These are phyloP conservation scores for Serranus cabrilla DNA, from an alignment of 2,797 vertebrate species.

Conservation along the genomic window DNA sequence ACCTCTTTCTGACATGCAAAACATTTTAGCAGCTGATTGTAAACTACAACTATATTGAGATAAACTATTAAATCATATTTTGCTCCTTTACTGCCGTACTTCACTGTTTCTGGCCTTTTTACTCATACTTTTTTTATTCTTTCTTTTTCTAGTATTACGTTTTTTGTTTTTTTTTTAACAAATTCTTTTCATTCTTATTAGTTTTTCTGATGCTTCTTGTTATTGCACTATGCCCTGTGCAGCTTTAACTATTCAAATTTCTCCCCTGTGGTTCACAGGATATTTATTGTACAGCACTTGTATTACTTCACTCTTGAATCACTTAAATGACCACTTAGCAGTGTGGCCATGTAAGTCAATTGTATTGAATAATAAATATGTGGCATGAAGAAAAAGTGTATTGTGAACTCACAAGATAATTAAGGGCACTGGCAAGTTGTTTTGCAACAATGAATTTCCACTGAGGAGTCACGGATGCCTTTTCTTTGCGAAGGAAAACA, in stretches of 20 bases:
- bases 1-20: background rate
- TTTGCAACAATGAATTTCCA: constrained; percentile 95
- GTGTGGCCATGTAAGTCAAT: background rate
- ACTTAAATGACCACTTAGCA: background rate
- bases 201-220: no score
- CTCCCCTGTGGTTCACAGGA: no score
- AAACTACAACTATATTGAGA: background rate
- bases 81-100: no score
- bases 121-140: no score
- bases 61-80: background rate
- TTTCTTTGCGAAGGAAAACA: constrained; percentile 90
- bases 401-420: constrained; percentile 90
- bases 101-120: no score
- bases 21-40: background rate
- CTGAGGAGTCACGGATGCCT: constrained; percentile 82
- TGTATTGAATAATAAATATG: background rate
- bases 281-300: background rate
- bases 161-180: no score
- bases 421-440: constrained; percentile 93
- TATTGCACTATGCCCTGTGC: no score
- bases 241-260: no score
- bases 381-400: background rate
- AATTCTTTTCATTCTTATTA: no score
- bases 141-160: no score
- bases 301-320: background rate